Conservation (phyloP, 2,113 vertebrate genomes). For the Brevimyrus niger region DNA sequence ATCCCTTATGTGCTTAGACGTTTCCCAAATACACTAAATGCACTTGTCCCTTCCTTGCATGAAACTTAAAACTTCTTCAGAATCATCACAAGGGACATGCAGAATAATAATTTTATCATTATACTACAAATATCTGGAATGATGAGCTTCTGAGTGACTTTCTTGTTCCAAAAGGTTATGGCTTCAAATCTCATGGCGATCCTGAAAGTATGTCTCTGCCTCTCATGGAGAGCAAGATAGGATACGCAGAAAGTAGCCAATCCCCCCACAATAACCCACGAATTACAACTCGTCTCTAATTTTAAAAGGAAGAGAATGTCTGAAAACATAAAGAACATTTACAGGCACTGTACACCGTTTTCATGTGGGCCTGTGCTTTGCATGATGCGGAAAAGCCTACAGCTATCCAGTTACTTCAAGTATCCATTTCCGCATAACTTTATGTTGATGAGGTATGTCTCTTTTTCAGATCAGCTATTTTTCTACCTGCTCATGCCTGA, state of each 20-base stretch:
- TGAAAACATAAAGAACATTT: neutral
- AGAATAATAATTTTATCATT: neutral
- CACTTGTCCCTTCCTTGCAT: neutral
- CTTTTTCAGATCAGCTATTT: conserved; percentile 32
- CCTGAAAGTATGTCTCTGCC: neutral
- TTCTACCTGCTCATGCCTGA: conserved; percentile 22
- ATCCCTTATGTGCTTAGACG: neutral
- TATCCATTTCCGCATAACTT: neutral
- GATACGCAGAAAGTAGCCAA: neutral
- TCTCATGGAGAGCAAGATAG: neutral
- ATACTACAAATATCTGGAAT: neutral
- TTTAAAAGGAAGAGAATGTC: neutral
- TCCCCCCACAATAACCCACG: neutral
- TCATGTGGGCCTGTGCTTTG: neutral
- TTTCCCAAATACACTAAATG: neutral
- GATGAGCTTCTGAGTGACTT: neutral
- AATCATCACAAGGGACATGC: neutral
- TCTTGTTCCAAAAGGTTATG: neutral
- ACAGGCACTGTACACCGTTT: neutral
- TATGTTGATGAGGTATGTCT: neutral
- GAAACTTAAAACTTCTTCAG: neutral
- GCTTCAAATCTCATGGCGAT: neutral
- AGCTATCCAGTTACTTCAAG: neutral
- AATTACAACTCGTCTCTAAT: neutral
- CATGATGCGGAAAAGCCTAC: neutral